These are phyloP conservation scores for Ptychoptera albimana DNA, from an alignment of 2,888 invertebrate genomes.

Conservation along the genomic window DNA sequence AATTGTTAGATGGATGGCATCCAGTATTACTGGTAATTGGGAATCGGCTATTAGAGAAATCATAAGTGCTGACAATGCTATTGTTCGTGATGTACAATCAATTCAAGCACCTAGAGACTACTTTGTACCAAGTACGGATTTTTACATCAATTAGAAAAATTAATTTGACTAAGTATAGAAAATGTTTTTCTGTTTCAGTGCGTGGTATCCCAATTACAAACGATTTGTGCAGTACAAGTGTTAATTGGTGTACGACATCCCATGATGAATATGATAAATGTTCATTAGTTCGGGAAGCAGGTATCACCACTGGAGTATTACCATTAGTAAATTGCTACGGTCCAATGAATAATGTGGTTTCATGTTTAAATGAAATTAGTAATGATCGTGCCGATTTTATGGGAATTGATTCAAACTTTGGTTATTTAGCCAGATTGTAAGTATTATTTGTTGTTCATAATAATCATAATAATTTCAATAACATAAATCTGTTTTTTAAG, in stretches of 20 bases:
- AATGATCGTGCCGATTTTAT: conserved; percentile 39
- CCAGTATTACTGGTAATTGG: conserved; percentile 8
- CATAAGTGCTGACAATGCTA: conserved; percentile 8
- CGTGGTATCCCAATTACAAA: conserved; percentile 13
- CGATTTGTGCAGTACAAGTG: conserved; percentile 11
- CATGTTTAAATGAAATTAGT: conserved; percentile 38
- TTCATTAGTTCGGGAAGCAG: conserved; percentile 38
- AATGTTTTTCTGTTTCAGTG: conserved; percentile 8
- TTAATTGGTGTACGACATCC: conserved; percentile 45
- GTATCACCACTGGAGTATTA: conserved; percentile 39
- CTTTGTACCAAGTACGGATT: conserved; percentile 7
- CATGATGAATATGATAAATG: conserved; percentile 41
- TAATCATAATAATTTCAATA: not conserved
- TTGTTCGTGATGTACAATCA: not conserved
- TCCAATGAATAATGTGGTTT: conserved; percentile 29
- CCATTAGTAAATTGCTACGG: conserved; percentile 38
- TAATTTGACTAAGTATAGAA: not conserved
- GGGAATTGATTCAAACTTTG: conserved; percentile 44
- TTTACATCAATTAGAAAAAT: not conserved
- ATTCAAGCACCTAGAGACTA: conserved; percentile 10
- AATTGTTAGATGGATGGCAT: conserved; percentile 15
- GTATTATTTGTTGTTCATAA: conserved; percentile 15
- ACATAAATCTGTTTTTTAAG: conserved; percentile 26
- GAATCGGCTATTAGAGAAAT: conserved; percentile 15
- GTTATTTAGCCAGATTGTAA: conserved; percentile 45